These are phyloP conservation scores for Speoplatyrhinus poulsoni DNA, from an alignment of 2,113 vertebrate species.

Conservation along the genomic window DNA sequence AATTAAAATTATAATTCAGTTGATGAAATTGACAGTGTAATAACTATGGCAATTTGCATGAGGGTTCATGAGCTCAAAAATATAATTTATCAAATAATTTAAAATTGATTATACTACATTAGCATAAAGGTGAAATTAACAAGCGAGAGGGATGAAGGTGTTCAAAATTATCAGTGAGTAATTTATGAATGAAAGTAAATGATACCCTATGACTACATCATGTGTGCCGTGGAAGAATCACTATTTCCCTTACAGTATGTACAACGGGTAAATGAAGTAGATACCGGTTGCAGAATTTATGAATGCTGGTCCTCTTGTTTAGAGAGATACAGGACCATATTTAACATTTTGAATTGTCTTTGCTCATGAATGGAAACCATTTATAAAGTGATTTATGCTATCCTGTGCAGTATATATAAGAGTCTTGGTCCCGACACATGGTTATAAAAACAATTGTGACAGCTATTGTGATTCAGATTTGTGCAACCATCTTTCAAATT, in stretches of 20 bases:
- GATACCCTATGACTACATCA: constrained; percentile 8
- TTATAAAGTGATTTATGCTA: not conserved
- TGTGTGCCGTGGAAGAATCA: not conserved
- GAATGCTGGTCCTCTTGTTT: too few species aligned
- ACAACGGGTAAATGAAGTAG: not conserved
- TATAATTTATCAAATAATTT: not conserved
- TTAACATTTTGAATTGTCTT: not conserved
- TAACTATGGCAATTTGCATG: not conserved
- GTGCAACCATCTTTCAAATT: too few species aligned
- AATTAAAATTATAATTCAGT: not conserved
- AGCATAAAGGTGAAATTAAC: not conserved
- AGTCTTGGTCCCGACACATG: not conserved
- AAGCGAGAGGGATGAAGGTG: constrained; percentile 36
- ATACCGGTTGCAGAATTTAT: not conserved
- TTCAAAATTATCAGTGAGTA: constrained; percentile 32
- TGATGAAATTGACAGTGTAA: not conserved
- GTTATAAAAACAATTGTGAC: too few species aligned
- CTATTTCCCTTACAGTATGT: too few species aligned
- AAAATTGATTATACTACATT: not conserved
- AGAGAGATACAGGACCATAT: too few species aligned
- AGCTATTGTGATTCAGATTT: too few species aligned
- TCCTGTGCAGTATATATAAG: not conserved
- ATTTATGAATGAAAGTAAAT: constrained; percentile 52
- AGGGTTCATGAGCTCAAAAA: not conserved
- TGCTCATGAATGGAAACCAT: constrained; percentile 16